Evolutionary conservation across 2,113 vertebrate genomes (phyloP), one percentile per base, ranked within the genome.

Genomic region (Benitochromis conjunctus): DNA sequence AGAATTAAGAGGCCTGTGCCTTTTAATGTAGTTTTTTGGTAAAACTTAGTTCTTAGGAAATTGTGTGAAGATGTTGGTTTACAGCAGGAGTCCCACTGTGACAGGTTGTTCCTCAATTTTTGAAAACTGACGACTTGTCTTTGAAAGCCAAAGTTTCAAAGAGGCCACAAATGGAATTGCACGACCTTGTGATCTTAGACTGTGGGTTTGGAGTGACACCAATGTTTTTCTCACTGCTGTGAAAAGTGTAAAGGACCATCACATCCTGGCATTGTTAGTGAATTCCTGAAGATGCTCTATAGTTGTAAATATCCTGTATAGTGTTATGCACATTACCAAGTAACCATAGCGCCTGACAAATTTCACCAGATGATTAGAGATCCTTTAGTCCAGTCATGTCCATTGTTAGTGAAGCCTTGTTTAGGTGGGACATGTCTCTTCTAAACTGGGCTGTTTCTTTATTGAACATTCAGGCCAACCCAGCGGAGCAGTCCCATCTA

Each of bases 401-500:
- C 83, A 85, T 46, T 84, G 81, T 86, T 81, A 88, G 54, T 88
- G 54, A 85, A 88, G 91, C 82, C 89, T 81, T 93, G 90, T 90
- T 87, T 80, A 81, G 85, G 84, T 76, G 88, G 90, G 84, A 82
- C 84, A 51, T 89, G 86, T 91, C 91, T 94, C 91, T 92, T 94
- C 94, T 95, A 95, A 95, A 95, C 88, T 88, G 55, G 91, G 92
- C 91, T 95, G 93, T 94, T 86, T 95, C 89, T 92, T 92, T 91
- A 94, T 94, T 92, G 91, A 94, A 94, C 92, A 94, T 92, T 92
- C 94, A 95, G 94, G 94, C 93, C 92, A 92, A 83, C 94, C 93
- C 92, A 91, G 93, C 82, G 86, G 95, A 95, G 94, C 93, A 94
- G 94, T 95, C 95, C 94, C 94, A 94, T 92, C 93, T 94, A 85